Conservation (phyloP, 2,888 invertebrate species). For the Callyntrura sp. region DNA sequence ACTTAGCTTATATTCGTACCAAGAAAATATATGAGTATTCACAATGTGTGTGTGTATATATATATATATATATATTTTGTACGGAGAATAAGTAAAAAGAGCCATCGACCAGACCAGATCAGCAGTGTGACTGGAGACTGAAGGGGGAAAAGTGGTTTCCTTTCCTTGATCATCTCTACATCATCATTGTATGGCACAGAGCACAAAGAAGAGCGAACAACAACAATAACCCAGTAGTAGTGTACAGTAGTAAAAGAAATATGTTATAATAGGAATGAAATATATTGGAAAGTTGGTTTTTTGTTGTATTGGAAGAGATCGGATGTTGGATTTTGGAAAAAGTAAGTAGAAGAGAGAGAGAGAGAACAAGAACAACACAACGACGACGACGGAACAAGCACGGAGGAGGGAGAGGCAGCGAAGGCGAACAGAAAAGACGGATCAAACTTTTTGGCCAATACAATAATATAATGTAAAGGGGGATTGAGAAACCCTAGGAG, state of each 20-base stretch:
- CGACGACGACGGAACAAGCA: conserved; percentile 45
- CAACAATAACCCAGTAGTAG: conserved; percentile 27
- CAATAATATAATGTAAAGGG: conserved; percentile 69
- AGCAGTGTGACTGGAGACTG: conserved; percentile 43
- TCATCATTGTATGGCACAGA: conserved; percentile 24
- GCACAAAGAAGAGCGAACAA: conserved; percentile 45
- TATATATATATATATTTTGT: conserved; percentile 3
- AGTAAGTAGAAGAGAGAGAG: conserved; percentile 16
- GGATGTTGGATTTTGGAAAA: conserved; percentile 52
- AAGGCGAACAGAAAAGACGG: conserved; percentile 66
- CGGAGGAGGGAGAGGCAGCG: too few relatives aligned
- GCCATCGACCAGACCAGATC: conserved; percentile 55
- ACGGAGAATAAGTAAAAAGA: conserved; percentile 44
- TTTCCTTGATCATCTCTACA: conserved; percentile 63
- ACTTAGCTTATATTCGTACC: too few relatives aligned
- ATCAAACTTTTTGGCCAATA: conserved; percentile 70
- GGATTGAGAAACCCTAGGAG: conserved; percentile 68
- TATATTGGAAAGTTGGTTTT: conserved; percentile 64
- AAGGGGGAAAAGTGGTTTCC: conserved; percentile 69
- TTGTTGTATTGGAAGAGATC: conserved; percentile 28
- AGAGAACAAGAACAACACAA: conserved; percentile 58
- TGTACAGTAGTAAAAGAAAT: too few relatives aligned
- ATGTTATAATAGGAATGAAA: conserved; percentile 51
- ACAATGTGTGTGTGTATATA: too few relatives aligned
- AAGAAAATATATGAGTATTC: too few relatives aligned